A percentile compares a stretch with the other conserved stretches of the same genome.
Evolutionary conservation across 2,888 invertebrate species (phyloP).

Genomic region (Melieria omissa): DNA sequence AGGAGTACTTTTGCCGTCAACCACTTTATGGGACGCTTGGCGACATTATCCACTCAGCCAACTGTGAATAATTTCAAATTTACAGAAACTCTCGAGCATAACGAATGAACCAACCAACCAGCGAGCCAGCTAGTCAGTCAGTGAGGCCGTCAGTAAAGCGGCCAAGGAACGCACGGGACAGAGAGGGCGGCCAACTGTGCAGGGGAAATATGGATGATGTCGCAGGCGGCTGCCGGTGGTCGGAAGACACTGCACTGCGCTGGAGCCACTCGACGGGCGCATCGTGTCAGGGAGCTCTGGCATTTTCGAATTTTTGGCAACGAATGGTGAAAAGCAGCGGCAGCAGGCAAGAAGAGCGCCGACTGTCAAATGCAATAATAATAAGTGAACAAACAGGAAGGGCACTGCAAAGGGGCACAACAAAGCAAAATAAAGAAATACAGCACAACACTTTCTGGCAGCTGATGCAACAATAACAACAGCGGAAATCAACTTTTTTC

Average conservation of each 20-base stretch:
- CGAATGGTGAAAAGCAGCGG: neutral
- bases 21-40: constrained; percentile 30
- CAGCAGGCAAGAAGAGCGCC: neutral
- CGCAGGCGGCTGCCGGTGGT: too few species aligned
- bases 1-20: constrained; percentile 31
- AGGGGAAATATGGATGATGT: too few species aligned
- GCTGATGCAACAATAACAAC: constrained; percentile 35
- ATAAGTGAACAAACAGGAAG: constrained; percentile 3
- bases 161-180: too few species aligned
- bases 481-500: constrained; percentile 41
- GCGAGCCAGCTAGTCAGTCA: too few species aligned
- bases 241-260: too few species aligned
- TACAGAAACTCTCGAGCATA: constrained; percentile 36
- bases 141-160: too few species aligned
- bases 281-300: too few species aligned
- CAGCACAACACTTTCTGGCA: constrained; percentile 34
- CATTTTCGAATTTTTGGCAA: too few species aligned
- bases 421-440: neutral
- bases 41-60: constrained; percentile 43
- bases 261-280: too few species aligned
- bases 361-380: constrained; percentile 11
- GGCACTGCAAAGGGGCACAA: neutral
- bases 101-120: constrained; percentile 13
- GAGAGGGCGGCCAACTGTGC: too few species aligned
- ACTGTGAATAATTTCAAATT: constrained; percentile 45